A percentile compares a stretch with the other conserved stretches of the same genome.
phyloP scores from a whole-genome alignment of 2,888 invertebrate species.

The Dryadula phaetusa region DNA sequence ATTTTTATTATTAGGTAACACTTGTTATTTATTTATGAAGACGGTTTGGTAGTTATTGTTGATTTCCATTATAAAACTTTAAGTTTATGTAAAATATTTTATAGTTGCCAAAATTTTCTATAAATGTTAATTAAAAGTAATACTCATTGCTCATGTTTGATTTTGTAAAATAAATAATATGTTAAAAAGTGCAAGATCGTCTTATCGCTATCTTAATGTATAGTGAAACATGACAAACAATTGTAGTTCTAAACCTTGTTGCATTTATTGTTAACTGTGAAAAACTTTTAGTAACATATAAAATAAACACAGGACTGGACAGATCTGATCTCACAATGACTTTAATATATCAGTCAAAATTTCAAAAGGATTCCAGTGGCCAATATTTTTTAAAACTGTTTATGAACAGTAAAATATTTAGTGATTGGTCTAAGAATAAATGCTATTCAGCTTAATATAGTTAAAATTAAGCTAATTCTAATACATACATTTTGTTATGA shows the following conservation, averaged over 20 bases:
- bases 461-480: conserved; percentile 2
- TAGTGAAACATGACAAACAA: conserved; percentile 36
- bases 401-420: background rate
- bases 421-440: background rate
- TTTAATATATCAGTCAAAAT: background rate
- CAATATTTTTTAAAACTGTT: conserved; percentile 7
- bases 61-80: conserved; percentile 15
- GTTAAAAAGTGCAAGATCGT: conserved; percentile 29
- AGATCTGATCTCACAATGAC: conserved; percentile 34
- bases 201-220: conserved; percentile 36
- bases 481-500: conserved; percentile 13
- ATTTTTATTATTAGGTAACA: conserved; percentile 9
- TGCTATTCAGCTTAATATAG: background rate
- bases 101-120: background rate
- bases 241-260: conserved; percentile 11
- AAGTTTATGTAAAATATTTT: conserved; percentile 13
- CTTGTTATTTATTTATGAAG: conserved; percentile 36
- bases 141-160: conserved; percentile 7
- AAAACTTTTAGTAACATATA: conserved; percentile 9
- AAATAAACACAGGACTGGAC: conserved; percentile 21
- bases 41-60: conserved; percentile 25
- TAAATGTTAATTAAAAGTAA: conserved; percentile 2
- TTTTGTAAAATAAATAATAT: background rate
- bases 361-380: conserved; percentile 18
- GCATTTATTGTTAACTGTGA: conserved; percentile 33